Base-by-base conservation (phyloP, 2,888 invertebrate species). In the Vesta saturnalis region DNA sequence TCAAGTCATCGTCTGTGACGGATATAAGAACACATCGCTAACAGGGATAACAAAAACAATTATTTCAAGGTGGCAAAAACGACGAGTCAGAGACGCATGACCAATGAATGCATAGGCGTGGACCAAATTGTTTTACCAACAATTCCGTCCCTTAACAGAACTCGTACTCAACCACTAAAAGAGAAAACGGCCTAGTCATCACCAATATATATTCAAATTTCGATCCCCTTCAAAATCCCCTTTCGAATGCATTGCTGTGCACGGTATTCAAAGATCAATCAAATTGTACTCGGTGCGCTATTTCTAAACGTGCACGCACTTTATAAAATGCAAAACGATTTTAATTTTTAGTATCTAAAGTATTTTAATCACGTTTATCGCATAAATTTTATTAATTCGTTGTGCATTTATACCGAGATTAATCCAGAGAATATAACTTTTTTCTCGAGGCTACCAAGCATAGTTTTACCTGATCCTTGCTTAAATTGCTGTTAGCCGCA, bases 141-240 rank as follows among this genome's bases (percentile, higher is more conserved):
- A 64, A 23, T 58, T 59, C 57, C 57, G 56, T 49, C 60, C 70
- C 70, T 60, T 64, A 70, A 70, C 70, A 60, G 67, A 60, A 69
- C 70, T 70, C 70, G 60, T 63, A 69, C 62, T 71, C 69, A 71
- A 57, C 71, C 66, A 64, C 71, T 49, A 68, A 60, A 66, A 61
- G 49, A 55, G 72, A 77, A 77, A 77, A 77, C 73, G 74, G 76
- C 64, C 77, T 74, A 80, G 80, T 82, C 80, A 81, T 79, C 78
- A 75, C 77, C 79, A 81, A 82, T 82, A 81, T 82, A 82, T 81
- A 82, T 82, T 82, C 80, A 82, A 82, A 82, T 82, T 81, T 79
- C 75, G 78, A 79, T 80, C 78, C 79, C 77, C 78, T 77, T 64
- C 73, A 69, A 69, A 71, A 69, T 72, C 75, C 61, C 59, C 66